These are phyloP conservation scores for Odocoileus hemionus DNA, from an alignment of 2,113 vertebrate genomes.

Conservation along the genomic window DNA sequence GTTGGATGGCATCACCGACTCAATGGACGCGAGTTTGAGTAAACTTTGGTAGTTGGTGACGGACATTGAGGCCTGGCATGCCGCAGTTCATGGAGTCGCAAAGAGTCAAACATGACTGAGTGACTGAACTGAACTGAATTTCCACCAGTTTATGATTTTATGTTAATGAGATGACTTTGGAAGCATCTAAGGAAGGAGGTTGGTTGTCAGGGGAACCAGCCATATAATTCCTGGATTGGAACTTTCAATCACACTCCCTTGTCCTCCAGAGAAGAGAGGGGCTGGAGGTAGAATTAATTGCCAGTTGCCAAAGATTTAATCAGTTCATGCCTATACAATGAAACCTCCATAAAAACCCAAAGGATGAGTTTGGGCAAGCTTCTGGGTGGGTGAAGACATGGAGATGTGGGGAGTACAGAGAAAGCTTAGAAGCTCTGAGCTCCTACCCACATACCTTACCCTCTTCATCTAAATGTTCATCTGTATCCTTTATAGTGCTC, in stretches of 20 bases:
- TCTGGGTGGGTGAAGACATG: neutral
- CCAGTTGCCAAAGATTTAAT: neutral
- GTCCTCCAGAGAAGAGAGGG: neutral
- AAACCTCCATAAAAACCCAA: neutral
- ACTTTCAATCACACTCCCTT: neutral
- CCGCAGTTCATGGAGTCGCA: accelerated
- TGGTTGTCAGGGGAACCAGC: neutral
- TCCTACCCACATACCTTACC: neutral
- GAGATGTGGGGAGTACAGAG: neutral
- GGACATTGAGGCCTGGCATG: neutral
- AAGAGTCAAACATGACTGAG: neutral
- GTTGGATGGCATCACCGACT: neutral
- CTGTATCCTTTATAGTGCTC: neutral
- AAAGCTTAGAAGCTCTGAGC: neutral
- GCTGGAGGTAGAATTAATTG: neutral
- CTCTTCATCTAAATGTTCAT: neutral
- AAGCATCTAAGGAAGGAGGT: neutral
- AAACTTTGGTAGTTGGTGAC: neutral
- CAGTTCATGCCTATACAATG: neutral
- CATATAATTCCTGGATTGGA: neutral
- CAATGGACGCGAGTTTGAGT: neutral
- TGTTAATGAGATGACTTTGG: neutral
- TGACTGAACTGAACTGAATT: neutral
- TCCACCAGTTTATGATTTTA: neutral
- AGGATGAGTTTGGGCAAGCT: neutral